Evolutionary conservation across 2,888 invertebrate species (phyloP).

Genomic region (Altica lythri): DNA sequence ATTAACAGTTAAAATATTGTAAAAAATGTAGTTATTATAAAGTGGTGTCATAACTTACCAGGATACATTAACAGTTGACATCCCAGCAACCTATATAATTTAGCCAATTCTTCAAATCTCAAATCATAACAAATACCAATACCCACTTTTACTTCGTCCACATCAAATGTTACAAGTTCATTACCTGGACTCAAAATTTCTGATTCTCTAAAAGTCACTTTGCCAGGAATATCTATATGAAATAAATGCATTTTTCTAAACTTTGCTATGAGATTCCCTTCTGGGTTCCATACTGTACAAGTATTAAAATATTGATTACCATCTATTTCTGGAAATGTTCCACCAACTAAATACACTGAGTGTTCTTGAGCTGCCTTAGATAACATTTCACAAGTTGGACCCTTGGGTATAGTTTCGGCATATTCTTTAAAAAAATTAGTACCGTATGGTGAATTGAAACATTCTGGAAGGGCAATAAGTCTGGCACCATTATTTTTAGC

Average conservation of each 20-base stretch:
- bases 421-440: slow-evolving; percentile 76
- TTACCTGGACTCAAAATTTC: slow-evolving; percentile 80
- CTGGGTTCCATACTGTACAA: slow-evolving; percentile 81
- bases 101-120: slow-evolving; percentile 87
- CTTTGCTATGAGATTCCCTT: slow-evolving; percentile 77
- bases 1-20: too few species aligned
- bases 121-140: slow-evolving; percentile 95
- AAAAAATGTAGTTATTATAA: not conserved
- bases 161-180: slow-evolving; percentile 72
- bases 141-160: slow-evolving; percentile 76
- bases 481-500: slow-evolving; percentile 68
- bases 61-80: slow-evolving; percentile 90
- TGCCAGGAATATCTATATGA: slow-evolving; percentile 92
- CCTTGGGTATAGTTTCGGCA: slow-evolving; percentile 81
- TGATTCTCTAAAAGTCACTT: slow-evolving; percentile 92
- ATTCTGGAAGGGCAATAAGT: slow-evolving; percentile 78
- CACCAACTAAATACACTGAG: slow-evolving; percentile 82
- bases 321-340: slow-evolving; percentile 84
- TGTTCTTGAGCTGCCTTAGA: slow-evolving; percentile 77
- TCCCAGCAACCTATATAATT: slow-evolving; percentile 70
- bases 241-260: slow-evolving; percentile 93
- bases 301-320: slow-evolving; percentile 75
- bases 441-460: slow-evolving; percentile 95
- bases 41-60: slow-evolving; percentile 56
- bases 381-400: slow-evolving; percentile 74